Percentiles rank a stretch among this genome's conserved stretches.
phyloP scores from a whole-genome alignment of 2,888 invertebrate genomes.

The Rhamnusium bicolor region DNA sequence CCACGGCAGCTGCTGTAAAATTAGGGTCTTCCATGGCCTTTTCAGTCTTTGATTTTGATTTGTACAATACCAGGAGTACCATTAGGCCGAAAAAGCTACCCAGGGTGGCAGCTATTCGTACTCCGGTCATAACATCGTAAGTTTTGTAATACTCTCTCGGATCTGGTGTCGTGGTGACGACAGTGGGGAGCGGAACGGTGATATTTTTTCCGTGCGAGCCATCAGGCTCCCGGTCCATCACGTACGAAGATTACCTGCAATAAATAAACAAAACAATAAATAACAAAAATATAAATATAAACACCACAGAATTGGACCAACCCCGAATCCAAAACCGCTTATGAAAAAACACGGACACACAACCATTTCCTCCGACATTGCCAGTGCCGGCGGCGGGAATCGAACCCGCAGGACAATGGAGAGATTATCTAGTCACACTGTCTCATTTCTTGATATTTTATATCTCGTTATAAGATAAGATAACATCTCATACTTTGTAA shows the following conservation, averaged over 20 bases:
- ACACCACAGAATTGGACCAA: no score
- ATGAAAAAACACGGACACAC: no score
- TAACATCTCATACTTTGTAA: no score
- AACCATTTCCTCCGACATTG: no score
- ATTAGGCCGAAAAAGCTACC: constrained; percentile 94
- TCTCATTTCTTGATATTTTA: no score
- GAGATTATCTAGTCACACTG: no score
- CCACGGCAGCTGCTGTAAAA: constrained; percentile 81
- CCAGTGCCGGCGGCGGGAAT: no score
- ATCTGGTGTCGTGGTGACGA: constrained; percentile 49
- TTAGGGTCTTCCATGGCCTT: constrained; percentile 86
- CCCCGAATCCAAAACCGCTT: no score
- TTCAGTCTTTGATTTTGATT: constrained; percentile 86
- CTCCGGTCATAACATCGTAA: constrained; percentile 95
- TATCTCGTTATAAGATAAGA: no score
- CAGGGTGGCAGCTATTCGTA: constrained; percentile 91
- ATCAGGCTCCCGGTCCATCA: constrained; percentile 67
- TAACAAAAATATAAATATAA: no score
- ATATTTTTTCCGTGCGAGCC: constrained; percentile 62
- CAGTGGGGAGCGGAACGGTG: constrained; percentile 53
- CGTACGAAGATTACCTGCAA: constrained; percentile 60
- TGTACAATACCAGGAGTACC: constrained; percentile 94
- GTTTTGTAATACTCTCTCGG: constrained; percentile 82
- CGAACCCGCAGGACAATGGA: no score
- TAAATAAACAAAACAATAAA: no score